phyloP scores from a whole-genome alignment of 1,140 invertebrate genomes.

The Oryctes rhinoceros region DNA sequence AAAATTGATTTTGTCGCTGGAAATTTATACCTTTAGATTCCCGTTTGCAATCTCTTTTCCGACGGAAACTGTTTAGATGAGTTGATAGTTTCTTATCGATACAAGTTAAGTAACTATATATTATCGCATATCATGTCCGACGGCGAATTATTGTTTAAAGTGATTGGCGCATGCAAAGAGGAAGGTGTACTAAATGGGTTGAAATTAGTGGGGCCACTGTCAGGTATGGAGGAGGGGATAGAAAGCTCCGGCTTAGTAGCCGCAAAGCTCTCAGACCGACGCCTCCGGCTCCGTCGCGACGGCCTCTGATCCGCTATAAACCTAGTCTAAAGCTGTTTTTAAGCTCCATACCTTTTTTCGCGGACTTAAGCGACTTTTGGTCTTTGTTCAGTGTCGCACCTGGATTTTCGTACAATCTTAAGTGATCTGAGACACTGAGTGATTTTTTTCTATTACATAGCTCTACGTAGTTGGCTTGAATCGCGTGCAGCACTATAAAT shows the following conservation, averaged over 20 bases:
- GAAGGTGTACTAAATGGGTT: constrained; percentile 40
- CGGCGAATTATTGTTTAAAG: constrained; percentile 39
- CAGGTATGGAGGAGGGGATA: constrained; percentile 48
- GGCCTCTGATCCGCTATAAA: constrained; percentile 59
- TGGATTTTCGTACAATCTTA: constrained; percentile 57
- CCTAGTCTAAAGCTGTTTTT: constrained; percentile 60
- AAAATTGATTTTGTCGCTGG: no score
- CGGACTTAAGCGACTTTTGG: constrained; percentile 58
- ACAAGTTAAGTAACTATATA: no score
- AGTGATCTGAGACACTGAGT: constrained; percentile 53
- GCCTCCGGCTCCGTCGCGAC: constrained; percentile 56
- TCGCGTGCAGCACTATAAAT: background rate
- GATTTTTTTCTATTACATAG: constrained; percentile 49
- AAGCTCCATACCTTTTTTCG: constrained; percentile 59
- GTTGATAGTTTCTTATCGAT: no score
- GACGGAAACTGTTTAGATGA: no score
- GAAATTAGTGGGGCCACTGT: constrained; percentile 49
- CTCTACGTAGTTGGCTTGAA: background rate
- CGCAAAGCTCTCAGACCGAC: constrained; percentile 59
- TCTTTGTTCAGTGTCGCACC: constrained; percentile 59
- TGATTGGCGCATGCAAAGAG: constrained; percentile 48
- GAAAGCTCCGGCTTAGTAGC: constrained; percentile 57
- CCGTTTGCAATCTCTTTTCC: no score
- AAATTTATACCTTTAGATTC: no score
- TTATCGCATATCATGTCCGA: background rate